A percentile compares a stretch with the other conserved stretches of the same genome.
These are phyloP conservation scores for Calyptomena viridis DNA, from an alignment of 2,113 vertebrate species.

Conservation along the genomic window DNA sequence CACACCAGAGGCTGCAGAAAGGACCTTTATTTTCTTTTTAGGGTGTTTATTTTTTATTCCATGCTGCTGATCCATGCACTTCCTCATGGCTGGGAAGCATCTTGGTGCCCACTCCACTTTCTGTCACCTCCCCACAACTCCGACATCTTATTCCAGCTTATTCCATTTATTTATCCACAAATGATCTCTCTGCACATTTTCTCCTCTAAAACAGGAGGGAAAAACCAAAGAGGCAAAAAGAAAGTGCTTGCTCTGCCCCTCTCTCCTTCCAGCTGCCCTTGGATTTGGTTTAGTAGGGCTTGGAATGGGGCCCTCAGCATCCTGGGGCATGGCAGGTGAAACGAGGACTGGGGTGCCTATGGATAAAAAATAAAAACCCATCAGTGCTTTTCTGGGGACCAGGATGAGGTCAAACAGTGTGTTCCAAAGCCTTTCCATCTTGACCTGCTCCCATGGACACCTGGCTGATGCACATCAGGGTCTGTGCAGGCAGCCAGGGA, in stretches of 20 bases:
- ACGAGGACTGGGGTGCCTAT: not conserved
- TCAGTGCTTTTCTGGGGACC: not conserved
- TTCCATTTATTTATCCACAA: no score
- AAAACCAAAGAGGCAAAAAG: not conserved
- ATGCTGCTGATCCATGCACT: not conserved
- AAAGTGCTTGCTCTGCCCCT: not conserved
- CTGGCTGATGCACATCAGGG: rapidly evolving
- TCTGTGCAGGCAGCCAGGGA: not conserved
- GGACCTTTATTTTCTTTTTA: not conserved
- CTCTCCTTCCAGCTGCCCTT: not conserved
- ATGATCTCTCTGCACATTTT: not conserved
- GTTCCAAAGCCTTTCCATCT: not conserved
- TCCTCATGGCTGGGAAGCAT: rapidly evolving
- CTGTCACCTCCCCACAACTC: not conserved
- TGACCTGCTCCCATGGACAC: rapidly evolving
- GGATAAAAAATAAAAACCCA: not conserved
- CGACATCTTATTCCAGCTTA: not conserved
- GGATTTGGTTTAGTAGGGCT: not conserved
- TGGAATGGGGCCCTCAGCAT: rapidly evolving
- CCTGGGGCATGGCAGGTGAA: rapidly evolving
- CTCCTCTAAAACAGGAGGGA: not conserved
- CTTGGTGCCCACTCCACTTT: not conserved
- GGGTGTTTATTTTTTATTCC: not conserved
- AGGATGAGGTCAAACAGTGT: not conserved
- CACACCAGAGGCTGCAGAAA: not conserved